These are phyloP conservation scores for Tribolium madens DNA, from an alignment of 1,140 invertebrate species.

Conservation along the genomic window DNA sequence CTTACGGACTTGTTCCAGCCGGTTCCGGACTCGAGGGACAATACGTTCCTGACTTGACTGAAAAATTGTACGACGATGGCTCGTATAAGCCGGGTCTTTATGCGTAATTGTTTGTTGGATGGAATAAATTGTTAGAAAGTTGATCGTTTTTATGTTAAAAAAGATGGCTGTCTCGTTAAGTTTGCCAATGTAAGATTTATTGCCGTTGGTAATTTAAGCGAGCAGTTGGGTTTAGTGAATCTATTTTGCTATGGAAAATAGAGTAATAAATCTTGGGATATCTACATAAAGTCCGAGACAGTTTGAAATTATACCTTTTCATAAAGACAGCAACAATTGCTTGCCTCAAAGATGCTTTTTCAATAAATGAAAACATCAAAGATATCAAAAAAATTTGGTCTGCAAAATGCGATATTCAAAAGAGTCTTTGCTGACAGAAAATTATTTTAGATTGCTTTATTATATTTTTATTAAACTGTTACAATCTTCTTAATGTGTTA, in stretches of 20 bases:
- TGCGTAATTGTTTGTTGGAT: constrained; percentile 30
- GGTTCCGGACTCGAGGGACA: constrained; percentile 59
- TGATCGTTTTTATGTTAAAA: constrained; percentile 1
- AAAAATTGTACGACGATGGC: constrained; percentile 60
- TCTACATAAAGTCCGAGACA: neutral
- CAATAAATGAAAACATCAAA: no score
- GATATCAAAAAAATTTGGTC: no score
- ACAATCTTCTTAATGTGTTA: no score
- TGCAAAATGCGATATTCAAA: no score
- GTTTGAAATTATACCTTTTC: neutral
- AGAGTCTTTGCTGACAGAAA: no score
- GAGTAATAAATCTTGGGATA: neutral
- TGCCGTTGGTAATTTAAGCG: neutral
- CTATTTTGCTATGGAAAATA: neutral
- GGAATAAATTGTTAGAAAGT: constrained; percentile 25
- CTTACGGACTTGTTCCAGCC: constrained; percentile 56
- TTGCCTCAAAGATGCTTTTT: neutral
- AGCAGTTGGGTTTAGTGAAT: neutral
- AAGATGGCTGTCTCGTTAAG: constrained; percentile 1
- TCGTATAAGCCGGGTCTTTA: constrained; percentile 55
- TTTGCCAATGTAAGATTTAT: neutral
- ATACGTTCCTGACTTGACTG: constrained; percentile 57
- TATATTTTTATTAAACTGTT: no score
- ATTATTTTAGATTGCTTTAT: no score
- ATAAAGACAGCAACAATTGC: neutral